Conservation (phyloP, 2,888 invertebrate genomes). For the Entomobrya multifasciata region DNA sequence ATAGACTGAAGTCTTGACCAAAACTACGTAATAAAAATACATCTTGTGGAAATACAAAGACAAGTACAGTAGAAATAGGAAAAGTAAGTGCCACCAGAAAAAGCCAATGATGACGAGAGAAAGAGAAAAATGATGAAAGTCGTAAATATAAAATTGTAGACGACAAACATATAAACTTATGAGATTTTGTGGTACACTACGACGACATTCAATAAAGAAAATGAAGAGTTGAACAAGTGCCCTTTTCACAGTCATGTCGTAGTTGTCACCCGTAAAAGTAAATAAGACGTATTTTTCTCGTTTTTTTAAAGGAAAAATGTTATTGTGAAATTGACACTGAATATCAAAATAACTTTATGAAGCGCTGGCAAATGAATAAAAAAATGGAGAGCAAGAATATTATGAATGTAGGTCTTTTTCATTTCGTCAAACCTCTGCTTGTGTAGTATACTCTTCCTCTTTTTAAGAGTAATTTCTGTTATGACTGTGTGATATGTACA, state of each 20-base stretch:
- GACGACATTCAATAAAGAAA: background rate
- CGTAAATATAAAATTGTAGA: background rate
- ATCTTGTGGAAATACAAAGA: background rate
- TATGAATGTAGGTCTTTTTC: conserved; percentile 38
- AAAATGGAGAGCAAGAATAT: background rate
- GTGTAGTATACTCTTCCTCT: background rate
- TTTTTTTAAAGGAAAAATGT: conserved; percentile 31
- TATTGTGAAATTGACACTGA: conserved; percentile 66
- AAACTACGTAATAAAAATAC: too few species aligned
- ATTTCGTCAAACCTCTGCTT: conserved; percentile 27
- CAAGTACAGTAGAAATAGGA: conserved; percentile 10
- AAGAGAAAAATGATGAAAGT: conserved; percentile 9
- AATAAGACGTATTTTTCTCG: conserved; percentile 39
- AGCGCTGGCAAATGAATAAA: background rate
- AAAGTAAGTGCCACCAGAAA: background rate
- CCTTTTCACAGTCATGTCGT: background rate
- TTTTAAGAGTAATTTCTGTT: conserved; percentile 17
- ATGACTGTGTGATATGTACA: background rate
- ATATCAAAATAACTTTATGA: conserved; percentile 53
- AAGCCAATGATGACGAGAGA: conserved; percentile 25
- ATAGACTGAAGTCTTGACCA: too few species aligned
- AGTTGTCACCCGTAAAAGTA: background rate
- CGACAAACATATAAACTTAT: background rate
- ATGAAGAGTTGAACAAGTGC: background rate
- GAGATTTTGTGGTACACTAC: too few species aligned